These are phyloP conservation scores for Chelon labrosus DNA, from an alignment of 2,797 vertebrate genomes.

Conservation along the genomic window DNA sequence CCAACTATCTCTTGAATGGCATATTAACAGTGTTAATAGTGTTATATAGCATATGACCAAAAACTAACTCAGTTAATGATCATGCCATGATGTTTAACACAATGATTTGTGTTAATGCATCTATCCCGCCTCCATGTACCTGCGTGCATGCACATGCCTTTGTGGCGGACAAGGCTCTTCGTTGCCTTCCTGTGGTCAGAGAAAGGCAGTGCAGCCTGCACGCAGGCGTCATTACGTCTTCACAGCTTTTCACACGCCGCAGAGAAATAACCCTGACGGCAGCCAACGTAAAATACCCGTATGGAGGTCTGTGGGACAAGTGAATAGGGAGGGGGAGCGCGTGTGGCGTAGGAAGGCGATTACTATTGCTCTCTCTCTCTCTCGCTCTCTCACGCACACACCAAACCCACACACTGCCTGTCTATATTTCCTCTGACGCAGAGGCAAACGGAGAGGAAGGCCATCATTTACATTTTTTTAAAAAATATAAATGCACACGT, in stretches of 20 bases:
- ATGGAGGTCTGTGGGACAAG: constrained; percentile 75
- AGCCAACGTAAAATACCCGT: constrained; percentile 68
- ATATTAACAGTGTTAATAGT: not conserved
- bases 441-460: not conserved
- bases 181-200: constrained; percentile 85
- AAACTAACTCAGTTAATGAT: not conserved
- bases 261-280: constrained; percentile 30
- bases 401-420: not conserved
- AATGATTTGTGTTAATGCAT: constrained; percentile 18
- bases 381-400: not conserved
- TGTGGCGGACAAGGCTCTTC: constrained; percentile 73
- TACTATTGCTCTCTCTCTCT: not conserved
- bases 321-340: constrained; percentile 56
- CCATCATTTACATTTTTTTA: no score
- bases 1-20: not conserved
- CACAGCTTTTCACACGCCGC: constrained; percentile 16
- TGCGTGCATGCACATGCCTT: constrained; percentile 40
- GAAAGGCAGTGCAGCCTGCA: constrained; percentile 71
- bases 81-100: not conserved
- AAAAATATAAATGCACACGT: not conserved
- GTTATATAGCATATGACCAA: not conserved
- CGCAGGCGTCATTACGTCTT: constrained; percentile 32
- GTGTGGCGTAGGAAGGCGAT: constrained; percentile 17
- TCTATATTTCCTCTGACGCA: not conserved
- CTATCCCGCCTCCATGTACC: constrained; percentile 15